These are phyloP conservation scores for Coelopa frigida DNA, from an alignment of 1,140 invertebrate species.

Conservation along the genomic window DNA sequence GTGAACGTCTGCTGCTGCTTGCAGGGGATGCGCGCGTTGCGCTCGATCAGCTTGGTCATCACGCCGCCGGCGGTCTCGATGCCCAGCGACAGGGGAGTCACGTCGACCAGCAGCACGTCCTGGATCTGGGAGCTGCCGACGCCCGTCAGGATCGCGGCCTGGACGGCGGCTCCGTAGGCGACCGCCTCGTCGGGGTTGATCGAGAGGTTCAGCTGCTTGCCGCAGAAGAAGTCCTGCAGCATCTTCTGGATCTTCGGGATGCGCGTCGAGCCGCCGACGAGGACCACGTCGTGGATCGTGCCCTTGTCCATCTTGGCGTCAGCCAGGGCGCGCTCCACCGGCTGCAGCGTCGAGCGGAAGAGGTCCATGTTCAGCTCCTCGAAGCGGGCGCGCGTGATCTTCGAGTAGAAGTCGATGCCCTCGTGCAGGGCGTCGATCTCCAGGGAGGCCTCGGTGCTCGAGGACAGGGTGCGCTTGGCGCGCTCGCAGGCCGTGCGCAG, in stretches of 20 bases:
- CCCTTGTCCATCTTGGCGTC: constrained; percentile 71
- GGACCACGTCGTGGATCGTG: constrained; percentile 57
- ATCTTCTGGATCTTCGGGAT: constrained; percentile 62
- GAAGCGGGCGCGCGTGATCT: constrained; percentile 74
- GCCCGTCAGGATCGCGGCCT: constrained; percentile 67
- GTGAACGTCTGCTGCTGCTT: constrained; percentile 61
- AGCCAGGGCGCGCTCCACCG: constrained; percentile 63
- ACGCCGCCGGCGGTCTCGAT: constrained; percentile 64
- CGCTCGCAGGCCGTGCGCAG: constrained; percentile 68
- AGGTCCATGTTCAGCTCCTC: constrained; percentile 84
- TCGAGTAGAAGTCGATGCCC: constrained; percentile 79
- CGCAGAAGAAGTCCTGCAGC: constrained; percentile 58
- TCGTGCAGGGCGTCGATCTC: constrained; percentile 71
- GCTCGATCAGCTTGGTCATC: constrained; percentile 59
- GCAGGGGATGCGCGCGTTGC: constrained; percentile 63
- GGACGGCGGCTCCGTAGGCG: constrained; percentile 64
- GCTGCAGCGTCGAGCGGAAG: constrained; percentile 59
- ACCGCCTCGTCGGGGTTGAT: constrained; percentile 77
- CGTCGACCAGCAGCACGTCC: constrained; percentile 68
- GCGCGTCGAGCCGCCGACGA: constrained; percentile 58
- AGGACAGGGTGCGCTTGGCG: constrained; percentile 60
- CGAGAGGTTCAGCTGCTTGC: constrained; percentile 59
- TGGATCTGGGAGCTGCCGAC: constrained; percentile 63
- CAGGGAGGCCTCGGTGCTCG: constrained; percentile 60
- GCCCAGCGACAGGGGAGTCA: constrained; percentile 62